Percentiles rank a stretch among this genome's conserved stretches.
Evolutionary conservation across 2,888 invertebrate species (phyloP).

Genomic region (Luperina nickerlii): DNA sequence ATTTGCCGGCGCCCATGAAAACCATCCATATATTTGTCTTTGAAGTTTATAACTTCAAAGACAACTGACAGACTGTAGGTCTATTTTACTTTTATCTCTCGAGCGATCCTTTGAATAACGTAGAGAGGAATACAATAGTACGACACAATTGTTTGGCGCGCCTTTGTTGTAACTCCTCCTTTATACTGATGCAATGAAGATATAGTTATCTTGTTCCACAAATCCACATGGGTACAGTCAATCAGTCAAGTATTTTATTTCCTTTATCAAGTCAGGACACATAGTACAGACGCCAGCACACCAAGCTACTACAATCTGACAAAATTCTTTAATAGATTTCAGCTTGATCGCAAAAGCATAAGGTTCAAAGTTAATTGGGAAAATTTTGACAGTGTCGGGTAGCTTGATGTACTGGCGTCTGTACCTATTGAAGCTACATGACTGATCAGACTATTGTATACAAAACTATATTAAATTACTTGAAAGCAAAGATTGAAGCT

Average conservation of each 20-base stretch:
- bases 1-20: background rate
- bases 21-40: background rate
- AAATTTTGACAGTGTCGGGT: too few species aligned
- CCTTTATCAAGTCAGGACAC: background rate
- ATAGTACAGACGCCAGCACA: too few species aligned
- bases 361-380: too few species aligned
- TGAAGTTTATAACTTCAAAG: constrained; percentile 19
- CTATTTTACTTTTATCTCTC: constrained; percentile 25
- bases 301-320: too few species aligned
- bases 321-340: too few species aligned
- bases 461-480: background rate
- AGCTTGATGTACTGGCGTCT: too few species aligned
- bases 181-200: constrained; percentile 33
- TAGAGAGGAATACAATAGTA: constrained; percentile 18
- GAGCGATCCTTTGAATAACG: constrained; percentile 51
- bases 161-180: constrained; percentile 34
- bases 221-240: background rate
- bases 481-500: background rate
- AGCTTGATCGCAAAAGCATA: too few species aligned
- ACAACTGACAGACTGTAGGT: too few species aligned
- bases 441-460: background rate
- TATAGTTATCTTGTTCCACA: constrained; percentile 33
- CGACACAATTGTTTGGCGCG: constrained; percentile 23
- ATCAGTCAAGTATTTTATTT: background rate
- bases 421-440: background rate